phyloP scores from a whole-genome alignment of 2,797 vertebrate species.

The Halcyon badia region DNA sequence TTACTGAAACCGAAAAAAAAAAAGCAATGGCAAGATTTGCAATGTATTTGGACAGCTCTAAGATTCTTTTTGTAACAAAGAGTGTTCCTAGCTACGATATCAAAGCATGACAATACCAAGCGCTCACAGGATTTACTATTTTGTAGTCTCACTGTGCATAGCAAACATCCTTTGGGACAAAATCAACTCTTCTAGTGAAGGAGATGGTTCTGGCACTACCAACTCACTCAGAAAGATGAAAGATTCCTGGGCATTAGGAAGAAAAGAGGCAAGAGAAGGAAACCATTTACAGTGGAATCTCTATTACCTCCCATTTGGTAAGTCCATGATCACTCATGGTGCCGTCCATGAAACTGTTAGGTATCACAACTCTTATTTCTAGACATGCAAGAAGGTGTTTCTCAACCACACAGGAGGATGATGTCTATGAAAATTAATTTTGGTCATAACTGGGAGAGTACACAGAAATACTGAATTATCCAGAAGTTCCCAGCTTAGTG shows the following conservation, averaged over 20 bases:
- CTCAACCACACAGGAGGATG: not conserved
- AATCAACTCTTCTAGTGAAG: not conserved
- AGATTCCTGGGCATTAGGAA: not conserved
- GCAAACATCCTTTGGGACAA: not conserved
- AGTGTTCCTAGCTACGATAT: not conserved
- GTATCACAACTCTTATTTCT: not conserved
- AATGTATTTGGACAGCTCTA: not conserved
- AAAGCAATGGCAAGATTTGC: not conserved
- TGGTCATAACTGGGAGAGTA: not conserved
- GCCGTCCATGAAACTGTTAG: not conserved
- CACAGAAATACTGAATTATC: not conserved
- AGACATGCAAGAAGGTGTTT: not conserved
- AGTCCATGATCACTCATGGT: not conserved
- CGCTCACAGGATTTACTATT: not conserved
- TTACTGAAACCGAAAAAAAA: conserved; percentile 10
- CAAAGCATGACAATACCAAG: not conserved
- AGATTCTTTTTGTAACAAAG: not conserved
- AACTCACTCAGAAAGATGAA: conserved; percentile 10
- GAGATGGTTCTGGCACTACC: not conserved
- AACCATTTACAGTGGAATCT: not conserved
- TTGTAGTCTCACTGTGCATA: not conserved
- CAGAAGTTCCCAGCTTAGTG: not conserved
- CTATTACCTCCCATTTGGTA: not conserved
- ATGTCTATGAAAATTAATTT: not conserved
- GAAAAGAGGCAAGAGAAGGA: not conserved